Evolutionary conservation across 2,888 invertebrate genomes (phyloP).

Genomic region (Tenthredo notha): DNA sequence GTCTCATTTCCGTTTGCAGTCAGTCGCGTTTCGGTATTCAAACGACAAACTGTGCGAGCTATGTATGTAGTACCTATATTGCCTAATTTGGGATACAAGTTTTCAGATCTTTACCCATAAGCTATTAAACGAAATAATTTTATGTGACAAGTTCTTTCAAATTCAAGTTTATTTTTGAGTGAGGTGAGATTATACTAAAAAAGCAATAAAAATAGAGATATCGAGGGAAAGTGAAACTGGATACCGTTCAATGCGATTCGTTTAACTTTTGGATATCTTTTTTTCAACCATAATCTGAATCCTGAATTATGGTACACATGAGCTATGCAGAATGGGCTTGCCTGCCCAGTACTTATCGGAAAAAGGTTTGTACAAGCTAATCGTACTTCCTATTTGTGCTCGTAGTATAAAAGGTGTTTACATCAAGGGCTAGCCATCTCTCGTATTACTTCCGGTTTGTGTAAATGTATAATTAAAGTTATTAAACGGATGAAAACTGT

Average conservation of each 20-base stretch:
- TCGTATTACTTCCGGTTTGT: conserved; percentile 31
- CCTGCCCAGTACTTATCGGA: conserved; percentile 76
- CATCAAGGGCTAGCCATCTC: conserved; percentile 1
- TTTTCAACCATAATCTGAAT: neutral
- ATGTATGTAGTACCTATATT: neutral
- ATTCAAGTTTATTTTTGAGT: neutral
- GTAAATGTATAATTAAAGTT: conserved; percentile 16
- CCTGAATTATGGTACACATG: conserved; percentile 74
- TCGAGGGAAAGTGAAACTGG: neutral
- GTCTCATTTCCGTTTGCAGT: conserved; percentile 10
- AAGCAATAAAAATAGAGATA: neutral
- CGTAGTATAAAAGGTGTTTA: neutral
- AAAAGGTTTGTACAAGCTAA: conserved; percentile 71
- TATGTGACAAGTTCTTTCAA: neutral
- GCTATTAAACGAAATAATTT: neutral
- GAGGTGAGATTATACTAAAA: neutral
- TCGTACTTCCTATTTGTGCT: conserved; percentile 43
- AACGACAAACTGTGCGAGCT: neutral
- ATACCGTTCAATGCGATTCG: neutral
- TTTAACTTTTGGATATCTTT: neutral
- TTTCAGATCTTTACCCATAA: neutral
- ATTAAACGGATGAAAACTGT: conserved; percentile 25
- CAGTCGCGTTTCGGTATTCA: conserved; percentile 43
- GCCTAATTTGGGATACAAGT: neutral
- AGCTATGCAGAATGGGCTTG: conserved; percentile 77